Percentiles rank a stretch among this genome's conserved stretches.
phyloP scores from a whole-genome alignment of 2,797 vertebrate species.

The Clarias platycephalus region DNA sequence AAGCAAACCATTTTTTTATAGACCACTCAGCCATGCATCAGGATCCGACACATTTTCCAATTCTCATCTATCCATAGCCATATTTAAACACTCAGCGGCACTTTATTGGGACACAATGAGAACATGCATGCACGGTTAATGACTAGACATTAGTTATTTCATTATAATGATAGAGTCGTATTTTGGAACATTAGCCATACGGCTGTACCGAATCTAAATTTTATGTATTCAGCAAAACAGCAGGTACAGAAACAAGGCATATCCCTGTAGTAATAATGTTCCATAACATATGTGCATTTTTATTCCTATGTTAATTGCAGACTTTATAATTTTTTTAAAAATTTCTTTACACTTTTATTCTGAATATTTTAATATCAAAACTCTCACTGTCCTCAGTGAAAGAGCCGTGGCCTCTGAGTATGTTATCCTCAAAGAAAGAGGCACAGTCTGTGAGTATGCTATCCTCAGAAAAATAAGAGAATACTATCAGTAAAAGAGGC shows the following conservation, averaged over 20 bases:
- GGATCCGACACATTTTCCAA: conserved; percentile 29
- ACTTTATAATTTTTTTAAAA: neutral
- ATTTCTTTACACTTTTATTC: too few relatives aligned
- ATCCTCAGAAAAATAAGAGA: too few relatives aligned
- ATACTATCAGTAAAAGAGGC: neutral
- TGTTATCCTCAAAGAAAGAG: conserved; percentile 16
- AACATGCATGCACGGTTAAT: conserved; percentile 1
- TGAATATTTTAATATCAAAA: too few relatives aligned
- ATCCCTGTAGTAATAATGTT: neutral
- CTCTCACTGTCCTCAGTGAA: neutral
- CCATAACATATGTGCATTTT: neutral
- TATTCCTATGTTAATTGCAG: neutral
- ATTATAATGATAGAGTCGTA: neutral
- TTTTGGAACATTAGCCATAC: neutral
- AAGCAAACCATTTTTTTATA: conserved; percentile 25
- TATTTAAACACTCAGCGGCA: neutral
- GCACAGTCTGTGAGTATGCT: neutral
- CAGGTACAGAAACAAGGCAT: conserved; percentile 2
- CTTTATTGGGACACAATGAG: neutral
- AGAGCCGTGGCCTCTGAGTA: neutral
- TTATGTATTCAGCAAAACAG: neutral
- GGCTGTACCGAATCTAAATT: neutral
- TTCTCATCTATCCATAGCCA: conserved; percentile 52
- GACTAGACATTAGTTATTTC: neutral
- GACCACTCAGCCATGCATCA: neutral